Conservation (phyloP, 2,113 vertebrate genomes). For the Blennius ocellaris region DNA sequence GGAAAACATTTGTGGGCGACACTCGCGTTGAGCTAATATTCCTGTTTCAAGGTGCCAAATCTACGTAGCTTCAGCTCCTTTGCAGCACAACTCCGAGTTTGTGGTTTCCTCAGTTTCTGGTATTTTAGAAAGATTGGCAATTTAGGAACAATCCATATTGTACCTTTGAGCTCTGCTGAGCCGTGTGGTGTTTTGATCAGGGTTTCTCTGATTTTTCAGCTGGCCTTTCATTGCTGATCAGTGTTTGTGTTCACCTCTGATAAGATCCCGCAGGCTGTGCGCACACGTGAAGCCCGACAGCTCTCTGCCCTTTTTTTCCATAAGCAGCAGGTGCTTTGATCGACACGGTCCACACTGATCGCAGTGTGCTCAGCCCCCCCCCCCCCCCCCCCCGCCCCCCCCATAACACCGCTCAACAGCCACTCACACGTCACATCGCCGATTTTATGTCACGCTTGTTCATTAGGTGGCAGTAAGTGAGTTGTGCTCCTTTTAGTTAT, state of each 20-base stretch:
- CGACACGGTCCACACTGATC: slow-evolving; percentile 39
- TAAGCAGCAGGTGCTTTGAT: slow-evolving; percentile 79
- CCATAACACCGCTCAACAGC: neutral
- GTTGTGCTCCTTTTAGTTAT: too few species aligned
- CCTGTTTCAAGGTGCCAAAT: too few species aligned
- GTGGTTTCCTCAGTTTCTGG: too few species aligned
- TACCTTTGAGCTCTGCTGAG: too few species aligned
- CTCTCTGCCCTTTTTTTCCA: slow-evolving; percentile 54
- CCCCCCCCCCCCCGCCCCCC: too few species aligned
- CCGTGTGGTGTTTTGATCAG: too few species aligned
- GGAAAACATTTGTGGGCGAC: slow-evolving; percentile 3
- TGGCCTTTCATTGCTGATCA: slow-evolving; percentile 44
- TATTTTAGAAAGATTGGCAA: too few species aligned
- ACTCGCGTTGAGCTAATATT: neutral
- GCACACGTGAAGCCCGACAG: slow-evolving; percentile 34
- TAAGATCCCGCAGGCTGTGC: slow-evolving; percentile 61
- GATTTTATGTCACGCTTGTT: too few species aligned
- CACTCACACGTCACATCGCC: slow-evolving; percentile 16
- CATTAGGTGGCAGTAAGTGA: too few species aligned
- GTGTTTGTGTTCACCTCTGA: slow-evolving; percentile 54
- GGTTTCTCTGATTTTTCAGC: slow-evolving; percentile 24
- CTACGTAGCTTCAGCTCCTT: too few species aligned
- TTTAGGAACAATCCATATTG: too few species aligned
- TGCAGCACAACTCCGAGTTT: too few species aligned
- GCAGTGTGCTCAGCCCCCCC: slow-evolving; percentile 1